Conservation (phyloP, 2,888 invertebrate genomes). For the Thymelicus sylvestris region DNA sequence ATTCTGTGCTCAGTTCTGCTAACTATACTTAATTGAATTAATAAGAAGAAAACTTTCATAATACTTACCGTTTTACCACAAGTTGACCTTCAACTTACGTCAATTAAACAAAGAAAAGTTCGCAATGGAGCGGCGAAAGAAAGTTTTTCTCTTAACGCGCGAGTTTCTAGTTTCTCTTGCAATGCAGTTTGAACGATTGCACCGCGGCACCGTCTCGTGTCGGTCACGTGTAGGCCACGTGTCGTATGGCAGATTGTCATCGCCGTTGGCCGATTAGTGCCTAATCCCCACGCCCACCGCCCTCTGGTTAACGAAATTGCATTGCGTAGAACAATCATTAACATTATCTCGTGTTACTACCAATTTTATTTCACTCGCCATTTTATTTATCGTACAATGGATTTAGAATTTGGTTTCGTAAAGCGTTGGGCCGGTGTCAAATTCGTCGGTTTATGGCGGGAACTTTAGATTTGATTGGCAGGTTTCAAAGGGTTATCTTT, state of each 20-base stretch:
- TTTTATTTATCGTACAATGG: slow-evolving; percentile 50
- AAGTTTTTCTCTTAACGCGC: slow-evolving; percentile 12
- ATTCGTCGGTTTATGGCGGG: slow-evolving; percentile 49
- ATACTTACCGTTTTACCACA: neutral
- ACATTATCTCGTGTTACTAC: slow-evolving; percentile 71
- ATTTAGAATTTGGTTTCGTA: slow-evolving; percentile 21
- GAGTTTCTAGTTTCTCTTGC: slow-evolving; percentile 14
- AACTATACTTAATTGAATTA: too few relatives aligned
- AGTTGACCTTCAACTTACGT: slow-evolving; percentile 23
- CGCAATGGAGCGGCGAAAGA: neutral
- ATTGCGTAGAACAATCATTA: slow-evolving; percentile 72
- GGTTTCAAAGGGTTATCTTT: slow-evolving; percentile 40
- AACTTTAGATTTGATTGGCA: slow-evolving; percentile 63
- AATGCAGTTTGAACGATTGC: slow-evolving; percentile 30
- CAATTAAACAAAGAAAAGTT: slow-evolving; percentile 3
- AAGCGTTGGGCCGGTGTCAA: slow-evolving; percentile 23
- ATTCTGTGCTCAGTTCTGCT: too few relatives aligned
- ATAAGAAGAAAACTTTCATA: neutral
- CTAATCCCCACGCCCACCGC: slow-evolving; percentile 77
- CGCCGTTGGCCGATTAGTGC: slow-evolving; percentile 75
- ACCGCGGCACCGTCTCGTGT: slow-evolving; percentile 50
- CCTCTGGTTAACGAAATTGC: slow-evolving; percentile 64
- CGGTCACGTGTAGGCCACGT: slow-evolving; percentile 58
- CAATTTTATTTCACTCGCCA: slow-evolving; percentile 62
- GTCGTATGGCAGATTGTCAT: slow-evolving; percentile 71